Conservation (phyloP, 2,797 vertebrate genomes). For the Phrynocephalus guinanensis region DNA sequence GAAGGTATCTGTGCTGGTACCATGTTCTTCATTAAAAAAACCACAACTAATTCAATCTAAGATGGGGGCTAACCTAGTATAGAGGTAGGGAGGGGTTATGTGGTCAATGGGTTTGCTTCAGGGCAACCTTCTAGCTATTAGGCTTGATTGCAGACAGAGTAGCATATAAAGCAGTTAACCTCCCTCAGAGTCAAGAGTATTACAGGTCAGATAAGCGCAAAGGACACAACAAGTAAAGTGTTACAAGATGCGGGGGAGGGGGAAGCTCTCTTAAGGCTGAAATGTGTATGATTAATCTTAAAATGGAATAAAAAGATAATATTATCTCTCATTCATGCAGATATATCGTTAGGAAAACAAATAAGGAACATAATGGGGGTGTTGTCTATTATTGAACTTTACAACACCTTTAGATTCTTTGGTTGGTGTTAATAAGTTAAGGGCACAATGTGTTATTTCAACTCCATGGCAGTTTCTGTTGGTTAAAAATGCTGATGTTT, state of each 20-base stretch:
- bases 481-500: neutral
- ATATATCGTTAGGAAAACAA: neutral
- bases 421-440: neutral
- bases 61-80: neutral
- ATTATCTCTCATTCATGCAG: neutral
- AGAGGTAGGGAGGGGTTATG: neutral
- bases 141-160: neutral
- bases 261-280: too few species aligned
- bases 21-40: too few species aligned
- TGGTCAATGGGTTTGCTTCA: neutral
- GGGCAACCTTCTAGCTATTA: neutral
- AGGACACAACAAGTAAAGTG: too few species aligned
- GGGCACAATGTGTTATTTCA: neutral
- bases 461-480: too few species aligned
- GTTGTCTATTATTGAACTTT: neutral
- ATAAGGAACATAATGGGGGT: neutral
- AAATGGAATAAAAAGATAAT: too few species aligned
- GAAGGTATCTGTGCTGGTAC: neutral
- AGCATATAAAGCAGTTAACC: neutral
- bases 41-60: too few species aligned
- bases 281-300: too few species aligned
- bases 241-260: too few species aligned
- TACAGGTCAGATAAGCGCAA: neutral
- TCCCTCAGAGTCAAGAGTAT: neutral
- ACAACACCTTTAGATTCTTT: neutral